Base-by-base conservation (phyloP, 2,797 vertebrate species). In the Leucoraja ocellata region DNA sequence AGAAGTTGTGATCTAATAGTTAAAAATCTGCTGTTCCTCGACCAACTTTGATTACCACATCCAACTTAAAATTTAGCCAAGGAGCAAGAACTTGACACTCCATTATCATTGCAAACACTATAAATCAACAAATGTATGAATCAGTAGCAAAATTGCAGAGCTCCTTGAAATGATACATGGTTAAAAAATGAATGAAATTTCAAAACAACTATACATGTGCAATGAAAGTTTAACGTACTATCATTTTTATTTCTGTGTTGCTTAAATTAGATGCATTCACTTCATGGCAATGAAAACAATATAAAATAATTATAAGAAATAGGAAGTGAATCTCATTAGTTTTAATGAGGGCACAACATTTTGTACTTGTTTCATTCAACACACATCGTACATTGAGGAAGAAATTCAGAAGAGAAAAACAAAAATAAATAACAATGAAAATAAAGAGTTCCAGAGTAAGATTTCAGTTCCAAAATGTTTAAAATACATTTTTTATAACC, bases 261-360 rank as follows among this genome's bases (percentile, higher is more conserved):
- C 10, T 84, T 63, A 84, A 84, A 84, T 63, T 84, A 83, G 84
- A 88, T 32, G n/a, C n/a, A 65, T 65, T 88, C 28, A 88, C n/a
- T 65, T 88, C 84, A 88, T 88, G 58, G 83, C 18, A 86, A 63
- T 86, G 83, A 86, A 25, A 61, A 65, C 32, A 65, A 65, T 65
- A 65, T 88, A 65, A 88, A 65, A 88, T 18, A 88, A 88, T 88
- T 88, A 84, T 84, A 65, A 65, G 84, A 88, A 88, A 88, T 88
- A 65, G 61, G 61, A n/a, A 88, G 61, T n/a, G n/a, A 88, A 88
- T 88, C 84, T 65, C 84, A 88, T 88, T 88, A 88, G 84, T 88
- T 88, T 65, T 88, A 88, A 88, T 88, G 84, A 88, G 84, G 28
- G 61, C 16, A 88, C 61, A 88, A 65, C 61, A 61, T 86, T 86